phyloP scores from a whole-genome alignment of 2,113 vertebrate genomes.

The Urocolius indicus region DNA sequence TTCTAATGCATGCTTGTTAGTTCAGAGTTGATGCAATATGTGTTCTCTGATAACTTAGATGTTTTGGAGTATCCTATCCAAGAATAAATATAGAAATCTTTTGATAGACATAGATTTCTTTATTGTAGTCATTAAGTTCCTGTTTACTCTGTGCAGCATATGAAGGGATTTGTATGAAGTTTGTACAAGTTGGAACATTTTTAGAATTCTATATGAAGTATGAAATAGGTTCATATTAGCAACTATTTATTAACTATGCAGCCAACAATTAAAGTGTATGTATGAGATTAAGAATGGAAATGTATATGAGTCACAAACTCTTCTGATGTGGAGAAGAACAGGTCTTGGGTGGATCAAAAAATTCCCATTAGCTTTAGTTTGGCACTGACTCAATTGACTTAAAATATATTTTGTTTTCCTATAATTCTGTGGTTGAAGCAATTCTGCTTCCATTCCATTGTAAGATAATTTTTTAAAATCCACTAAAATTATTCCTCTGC shows the following conservation, averaged over 20 bases:
- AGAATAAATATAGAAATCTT: background rate
- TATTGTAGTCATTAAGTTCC: background rate
- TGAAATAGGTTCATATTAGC: background rate
- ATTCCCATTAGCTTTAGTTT: background rate
- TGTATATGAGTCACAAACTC: background rate
- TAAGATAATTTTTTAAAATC: background rate
- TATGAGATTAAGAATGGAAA: constrained; percentile 31
- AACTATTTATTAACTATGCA: background rate
- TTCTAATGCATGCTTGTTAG: background rate
- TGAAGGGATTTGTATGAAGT: background rate
- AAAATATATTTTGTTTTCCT: background rate
- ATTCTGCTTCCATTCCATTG: background rate
- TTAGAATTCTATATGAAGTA: background rate
- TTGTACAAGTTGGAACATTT: background rate
- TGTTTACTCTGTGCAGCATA: background rate
- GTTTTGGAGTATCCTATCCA: background rate
- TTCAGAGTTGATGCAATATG: background rate
- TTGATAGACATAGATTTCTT: background rate
- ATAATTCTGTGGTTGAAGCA: background rate
- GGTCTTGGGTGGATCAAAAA: background rate
- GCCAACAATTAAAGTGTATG: background rate
- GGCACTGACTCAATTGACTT: background rate
- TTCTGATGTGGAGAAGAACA: background rate
- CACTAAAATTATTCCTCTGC: background rate
- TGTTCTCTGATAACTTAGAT: background rate